phyloP scores from a whole-genome alignment of 2,888 invertebrate genomes.

The Tricholauxania praeusta region DNA sequence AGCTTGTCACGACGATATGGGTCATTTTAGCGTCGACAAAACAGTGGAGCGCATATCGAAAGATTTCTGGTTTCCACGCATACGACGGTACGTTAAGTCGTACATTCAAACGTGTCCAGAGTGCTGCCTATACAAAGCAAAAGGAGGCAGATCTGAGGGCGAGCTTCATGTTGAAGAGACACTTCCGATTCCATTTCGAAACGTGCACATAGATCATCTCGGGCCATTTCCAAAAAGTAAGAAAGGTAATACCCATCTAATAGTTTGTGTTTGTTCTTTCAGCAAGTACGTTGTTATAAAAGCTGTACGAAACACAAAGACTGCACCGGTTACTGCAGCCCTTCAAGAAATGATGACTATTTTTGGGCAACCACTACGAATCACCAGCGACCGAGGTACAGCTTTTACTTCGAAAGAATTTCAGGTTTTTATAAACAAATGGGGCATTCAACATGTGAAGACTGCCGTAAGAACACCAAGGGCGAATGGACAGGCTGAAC shows the following conservation, averaged over 20 bases:
- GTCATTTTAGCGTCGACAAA: constrained; percentile 46
- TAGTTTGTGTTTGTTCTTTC: constrained; percentile 42
- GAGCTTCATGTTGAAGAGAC: constrained; percentile 40
- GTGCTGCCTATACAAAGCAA: constrained; percentile 43
- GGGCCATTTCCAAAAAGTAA: constrained; percentile 46
- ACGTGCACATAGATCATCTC: constrained; percentile 45
- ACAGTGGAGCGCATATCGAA: constrained; percentile 41
- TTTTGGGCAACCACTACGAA: constrained; percentile 33
- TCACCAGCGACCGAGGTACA: constrained; percentile 30
- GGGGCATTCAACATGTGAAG: constrained; percentile 34
- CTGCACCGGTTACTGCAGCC: constrained; percentile 37
- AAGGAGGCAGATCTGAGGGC: constrained; percentile 43
- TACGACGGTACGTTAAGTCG: constrained; percentile 45
- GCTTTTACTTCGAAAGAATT: constrained; percentile 34
- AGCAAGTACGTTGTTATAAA: constrained; percentile 44
- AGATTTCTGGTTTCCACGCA: constrained; percentile 47
- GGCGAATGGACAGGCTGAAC: constrained; percentile 31
- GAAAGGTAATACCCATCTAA: constrained; percentile 39
- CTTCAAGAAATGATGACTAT: constrained; percentile 36
- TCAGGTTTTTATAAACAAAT: constrained; percentile 3
- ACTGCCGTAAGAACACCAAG: constrained; percentile 31
- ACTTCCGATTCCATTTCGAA: constrained; percentile 44
- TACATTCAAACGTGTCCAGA: constrained; percentile 45
- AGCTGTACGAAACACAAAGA: constrained; percentile 44
- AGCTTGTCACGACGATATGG: constrained; percentile 45